Percentiles rank a stretch among this genome's conserved stretches.
Conservation (phyloP, 2,113 vertebrate species). For the Myodes glareolus region DNA sequence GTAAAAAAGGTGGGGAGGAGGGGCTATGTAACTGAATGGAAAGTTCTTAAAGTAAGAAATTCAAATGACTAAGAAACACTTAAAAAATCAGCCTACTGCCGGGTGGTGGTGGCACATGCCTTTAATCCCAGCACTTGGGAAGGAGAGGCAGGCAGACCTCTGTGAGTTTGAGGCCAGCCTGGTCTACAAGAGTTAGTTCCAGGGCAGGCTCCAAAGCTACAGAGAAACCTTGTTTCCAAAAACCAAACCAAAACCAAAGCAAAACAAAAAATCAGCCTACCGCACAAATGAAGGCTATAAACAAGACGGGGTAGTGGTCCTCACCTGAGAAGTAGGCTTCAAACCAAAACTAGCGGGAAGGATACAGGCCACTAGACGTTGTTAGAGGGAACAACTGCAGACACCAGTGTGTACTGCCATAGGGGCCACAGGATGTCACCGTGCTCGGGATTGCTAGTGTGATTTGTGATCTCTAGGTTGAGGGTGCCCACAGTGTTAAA, state of each 20-base stretch:
- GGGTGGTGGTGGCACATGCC: no score
- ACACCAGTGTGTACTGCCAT: not conserved
- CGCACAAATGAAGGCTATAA: not conserved
- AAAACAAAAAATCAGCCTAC: not conserved
- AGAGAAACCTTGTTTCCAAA: no score
- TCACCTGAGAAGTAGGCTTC: not conserved
- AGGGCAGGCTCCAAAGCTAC: no score
- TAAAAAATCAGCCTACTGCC: not conserved
- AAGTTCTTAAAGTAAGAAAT: not conserved
- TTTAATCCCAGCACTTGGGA: no score
- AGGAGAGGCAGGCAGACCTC: no score
- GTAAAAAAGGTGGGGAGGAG: not conserved
- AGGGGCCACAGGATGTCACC: not conserved
- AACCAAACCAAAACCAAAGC: no score
- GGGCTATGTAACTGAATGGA: not conserved
- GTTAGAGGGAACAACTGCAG: not conserved
- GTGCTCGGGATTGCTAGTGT: not conserved
- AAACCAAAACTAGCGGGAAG: not conserved
- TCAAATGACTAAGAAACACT: not conserved
- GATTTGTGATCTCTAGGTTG: not conserved
- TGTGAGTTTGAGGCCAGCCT: no score
- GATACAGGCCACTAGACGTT: not conserved
- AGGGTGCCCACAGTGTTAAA: not conserved
- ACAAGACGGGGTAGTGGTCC: not conserved
- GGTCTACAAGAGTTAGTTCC: no score